Evolutionary conservation across 2,888 invertebrate species (phyloP).

Genomic region (Drosophila neotestacea): DNA sequence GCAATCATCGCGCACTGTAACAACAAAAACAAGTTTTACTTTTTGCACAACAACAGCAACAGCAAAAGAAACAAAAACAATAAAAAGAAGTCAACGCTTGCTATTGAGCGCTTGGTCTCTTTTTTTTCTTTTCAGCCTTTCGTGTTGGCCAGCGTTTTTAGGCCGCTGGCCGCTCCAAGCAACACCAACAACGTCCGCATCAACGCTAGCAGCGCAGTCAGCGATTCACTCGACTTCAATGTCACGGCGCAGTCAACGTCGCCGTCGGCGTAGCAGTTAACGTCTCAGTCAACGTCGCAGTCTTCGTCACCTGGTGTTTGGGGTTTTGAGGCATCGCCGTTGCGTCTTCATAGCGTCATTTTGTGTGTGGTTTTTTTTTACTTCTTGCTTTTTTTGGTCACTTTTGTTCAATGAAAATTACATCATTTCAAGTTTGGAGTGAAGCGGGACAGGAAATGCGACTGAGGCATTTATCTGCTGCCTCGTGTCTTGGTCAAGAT

Average conservation of each 20-base stretch:
- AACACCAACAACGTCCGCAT: constrained; percentile 5
- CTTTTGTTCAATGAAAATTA: constrained; percentile 68
- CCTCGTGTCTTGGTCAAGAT: constrained; percentile 15
- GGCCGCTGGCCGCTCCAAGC: constrained; percentile 62
- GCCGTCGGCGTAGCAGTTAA: neutral
- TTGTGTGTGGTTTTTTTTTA: constrained; percentile 17
- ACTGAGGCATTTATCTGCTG: constrained; percentile 30
- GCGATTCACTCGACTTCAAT: constrained; percentile 63
- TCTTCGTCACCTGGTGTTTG: constrained; percentile 42
- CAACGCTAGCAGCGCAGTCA: constrained; percentile 13
- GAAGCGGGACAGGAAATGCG: constrained; percentile 66
- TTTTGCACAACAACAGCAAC: constrained; percentile 60
- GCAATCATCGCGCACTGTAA: constrained; percentile 60
- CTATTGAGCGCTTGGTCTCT: constrained; percentile 70
- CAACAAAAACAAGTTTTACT: constrained; percentile 70
- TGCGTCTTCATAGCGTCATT: constrained; percentile 61
- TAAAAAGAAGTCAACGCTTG: constrained; percentile 71
- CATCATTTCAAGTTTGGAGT: constrained; percentile 60
- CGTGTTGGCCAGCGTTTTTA: constrained; percentile 60
- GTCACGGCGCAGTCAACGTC: constrained; percentile 64
- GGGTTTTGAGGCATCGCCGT: constrained; percentile 41
- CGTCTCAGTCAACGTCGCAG: neutral
- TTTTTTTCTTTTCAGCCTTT: constrained; percentile 45
- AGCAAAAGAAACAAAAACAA: constrained; percentile 22
- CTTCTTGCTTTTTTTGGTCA: constrained; percentile 51